Evolutionary conservation across 2,113 vertebrate genomes (phyloP).

Genomic region (Eublepharis macularius): DNA sequence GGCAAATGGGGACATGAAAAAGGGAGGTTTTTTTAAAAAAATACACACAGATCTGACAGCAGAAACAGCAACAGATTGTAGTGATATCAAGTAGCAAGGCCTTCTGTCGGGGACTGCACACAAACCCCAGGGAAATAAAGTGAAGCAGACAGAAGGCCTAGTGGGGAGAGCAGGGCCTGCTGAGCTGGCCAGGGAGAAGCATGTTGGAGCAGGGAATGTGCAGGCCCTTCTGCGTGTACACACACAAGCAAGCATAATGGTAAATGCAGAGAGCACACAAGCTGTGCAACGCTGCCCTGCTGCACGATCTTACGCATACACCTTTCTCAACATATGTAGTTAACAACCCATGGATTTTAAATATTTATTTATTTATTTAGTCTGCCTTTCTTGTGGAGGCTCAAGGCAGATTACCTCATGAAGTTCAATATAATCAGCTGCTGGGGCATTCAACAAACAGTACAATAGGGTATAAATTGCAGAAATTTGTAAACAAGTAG

Average conservation of each 20-base stretch:
- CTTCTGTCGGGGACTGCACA: constrained; percentile 65
- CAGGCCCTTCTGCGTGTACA: too few relatives aligned
- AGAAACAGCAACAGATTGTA: constrained; percentile 73
- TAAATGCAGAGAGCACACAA: not conserved
- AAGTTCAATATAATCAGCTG: too few relatives aligned
- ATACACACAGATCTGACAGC: constrained; percentile 58
- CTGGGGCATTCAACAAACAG: too few relatives aligned
- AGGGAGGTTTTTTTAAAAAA: constrained; percentile 33
- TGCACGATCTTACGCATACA: not conserved
- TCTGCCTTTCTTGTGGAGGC: too few relatives aligned
- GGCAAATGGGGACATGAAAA: constrained; percentile 38
- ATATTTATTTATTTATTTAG: too few relatives aligned
- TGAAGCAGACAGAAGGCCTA: constrained; percentile 2
- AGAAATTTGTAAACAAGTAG: too few relatives aligned
- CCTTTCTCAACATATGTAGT: not conserved
- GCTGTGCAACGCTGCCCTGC: not conserved
- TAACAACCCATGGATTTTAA: too few relatives aligned
- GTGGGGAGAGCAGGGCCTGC: constrained; percentile 9
- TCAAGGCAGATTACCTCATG: too few relatives aligned
- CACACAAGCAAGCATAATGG: too few relatives aligned
- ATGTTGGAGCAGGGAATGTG: too few relatives aligned
- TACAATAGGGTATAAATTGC: too few relatives aligned
- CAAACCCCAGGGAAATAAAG: constrained; percentile 54
- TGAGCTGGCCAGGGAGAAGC: not conserved
- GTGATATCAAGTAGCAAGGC: constrained; percentile 63